Evolutionary conservation across 2,797 vertebrate species (phyloP), one percentile per base, ranked within the genome.

Genomic region (Allobates femoralis): DNA sequence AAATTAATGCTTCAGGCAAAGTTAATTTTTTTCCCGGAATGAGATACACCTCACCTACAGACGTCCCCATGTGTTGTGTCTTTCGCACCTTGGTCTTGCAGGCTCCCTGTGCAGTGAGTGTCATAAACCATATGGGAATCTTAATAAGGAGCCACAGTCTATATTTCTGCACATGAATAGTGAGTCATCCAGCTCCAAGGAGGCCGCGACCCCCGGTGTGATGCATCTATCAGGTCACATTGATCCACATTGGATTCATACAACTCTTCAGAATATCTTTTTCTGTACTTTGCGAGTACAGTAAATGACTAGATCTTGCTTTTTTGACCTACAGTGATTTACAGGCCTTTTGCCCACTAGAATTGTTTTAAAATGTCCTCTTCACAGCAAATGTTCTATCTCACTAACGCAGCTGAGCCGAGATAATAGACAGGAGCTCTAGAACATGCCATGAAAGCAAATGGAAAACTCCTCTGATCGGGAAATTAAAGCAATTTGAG

Each of bases 401-500:
- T 69, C 41, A 51, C 41, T 80, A 85, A 85, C 37, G 51, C 83
- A 37, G 50, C 46, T 80, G 50, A 37, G 84, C 26, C 23, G 41
- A 79, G 66, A 79, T 73, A 64, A 84, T 66, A 87, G 84, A 84
- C 55, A 16, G 41, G 67, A 80, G 67, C 58, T 81, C 71, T 55
- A 81, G 30, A 79, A 77, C 73, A 81, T 37, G 71, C 58, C n/a
- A 83, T 83, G 37, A 79, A 83, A 64, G 81, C 75, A 84, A 87
- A 87, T 80, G 41, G 60, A 89, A 79, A 83, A 78, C 78, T 87
- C 16, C 60, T 79, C 82, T 30, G 50, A 64, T 83, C 82, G 76
- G 89, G 74, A 91, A 91, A 91, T 67, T 73, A 85, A 88, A 82
- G 88, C 62, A 71, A 89, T 87, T 87, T 88, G 89, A 88, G 89